A percentile compares a stretch with the other conserved stretches of the same genome.
Evolutionary conservation across 2,888 invertebrate genomes (phyloP).

Genomic region (Caenorhabditis drosophilae): DNA sequence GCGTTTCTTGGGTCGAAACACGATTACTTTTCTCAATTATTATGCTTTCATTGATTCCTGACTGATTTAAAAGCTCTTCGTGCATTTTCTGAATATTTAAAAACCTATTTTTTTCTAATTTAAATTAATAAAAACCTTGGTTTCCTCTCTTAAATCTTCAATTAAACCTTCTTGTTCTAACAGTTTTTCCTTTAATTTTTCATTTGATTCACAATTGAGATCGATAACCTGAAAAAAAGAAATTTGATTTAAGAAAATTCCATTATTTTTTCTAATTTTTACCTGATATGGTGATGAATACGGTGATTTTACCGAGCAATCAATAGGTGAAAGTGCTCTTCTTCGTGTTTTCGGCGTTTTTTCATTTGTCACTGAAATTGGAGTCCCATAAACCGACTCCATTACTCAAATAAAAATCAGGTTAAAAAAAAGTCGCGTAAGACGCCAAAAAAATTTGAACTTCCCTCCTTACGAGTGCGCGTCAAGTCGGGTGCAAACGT

Average conservation of each 20-base stretch:
- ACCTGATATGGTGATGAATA: slow-evolving; percentile 20
- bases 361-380: neutral
- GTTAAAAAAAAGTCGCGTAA: neutral
- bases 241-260: slow-evolving; percentile 1
- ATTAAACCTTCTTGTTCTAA: neutral
- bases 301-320: neutral
- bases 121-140: neutral
- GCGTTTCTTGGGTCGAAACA: slow-evolving; percentile 26
- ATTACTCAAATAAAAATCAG: neutral
- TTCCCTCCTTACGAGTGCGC: neutral
- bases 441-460: neutral
- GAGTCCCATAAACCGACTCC: slow-evolving; percentile 2
- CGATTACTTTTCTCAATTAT: slow-evolving; percentile 23
- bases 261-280: neutral
- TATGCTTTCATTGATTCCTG: slow-evolving; percentile 26
- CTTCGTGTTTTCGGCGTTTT: slow-evolving; percentile 17
- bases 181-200: slow-evolving; percentile 1
- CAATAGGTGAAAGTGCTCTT: slow-evolving; percentile 20
- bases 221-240: slow-evolving; percentile 16
- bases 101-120: neutral
- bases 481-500: neutral
- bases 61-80: slow-evolving; percentile 1
- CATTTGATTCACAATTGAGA: neutral
- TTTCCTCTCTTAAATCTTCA: slow-evolving; percentile 10
- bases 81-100: slow-evolving; percentile 9